phyloP scores from a whole-genome alignment of 2,113 vertebrate species.

The Callipepla californica region DNA sequence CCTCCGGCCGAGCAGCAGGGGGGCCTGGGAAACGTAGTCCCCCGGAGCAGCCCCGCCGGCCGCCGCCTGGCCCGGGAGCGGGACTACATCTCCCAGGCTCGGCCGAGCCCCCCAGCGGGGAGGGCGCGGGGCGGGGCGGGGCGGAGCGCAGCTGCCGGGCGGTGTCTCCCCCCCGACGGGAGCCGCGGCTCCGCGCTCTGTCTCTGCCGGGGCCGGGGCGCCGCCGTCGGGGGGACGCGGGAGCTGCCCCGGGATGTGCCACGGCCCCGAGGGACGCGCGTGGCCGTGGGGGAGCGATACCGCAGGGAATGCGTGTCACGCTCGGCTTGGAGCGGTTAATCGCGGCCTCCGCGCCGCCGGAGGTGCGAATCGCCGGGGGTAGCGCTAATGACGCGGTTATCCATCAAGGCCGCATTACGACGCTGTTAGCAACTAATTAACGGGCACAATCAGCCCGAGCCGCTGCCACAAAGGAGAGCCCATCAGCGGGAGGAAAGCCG shows the following conservation, averaged over 20 bases:
- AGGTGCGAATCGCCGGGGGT: slow-evolving; percentile 70
- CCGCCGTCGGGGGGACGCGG: too few species aligned
- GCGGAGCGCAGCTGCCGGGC: not conserved
- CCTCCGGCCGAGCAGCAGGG: slow-evolving; percentile 40
- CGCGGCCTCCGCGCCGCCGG: slow-evolving; percentile 56
- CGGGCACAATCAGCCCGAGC: slow-evolving; percentile 78
- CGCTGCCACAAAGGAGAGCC: slow-evolving; percentile 72
- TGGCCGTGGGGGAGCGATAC: not conserved
- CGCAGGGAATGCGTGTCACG: not conserved
- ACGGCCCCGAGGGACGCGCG: not conserved
- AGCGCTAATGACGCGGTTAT: slow-evolving; percentile 80
- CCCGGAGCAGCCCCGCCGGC: slow-evolving; percentile 3
- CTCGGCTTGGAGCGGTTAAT: slow-evolving; percentile 54
- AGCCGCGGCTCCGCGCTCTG: too few species aligned
- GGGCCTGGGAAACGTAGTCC: slow-evolving; percentile 63
- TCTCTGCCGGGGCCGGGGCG: not conserved
- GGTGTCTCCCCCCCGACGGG: not conserved
- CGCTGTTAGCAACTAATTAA: slow-evolving; percentile 87
- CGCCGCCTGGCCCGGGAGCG: slow-evolving; percentile 17
- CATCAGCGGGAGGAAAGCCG: slow-evolving; percentile 67
- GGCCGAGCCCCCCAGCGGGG: slow-evolving; percentile 22
- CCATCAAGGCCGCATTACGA: slow-evolving; percentile 80
- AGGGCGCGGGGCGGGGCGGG: not conserved
- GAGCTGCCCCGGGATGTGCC: not conserved
- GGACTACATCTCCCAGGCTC: slow-evolving; percentile 62